These are phyloP conservation scores for Pogonocherus hispidulus DNA, from an alignment of 2,888 invertebrate genomes.

Conservation along the genomic window DNA sequence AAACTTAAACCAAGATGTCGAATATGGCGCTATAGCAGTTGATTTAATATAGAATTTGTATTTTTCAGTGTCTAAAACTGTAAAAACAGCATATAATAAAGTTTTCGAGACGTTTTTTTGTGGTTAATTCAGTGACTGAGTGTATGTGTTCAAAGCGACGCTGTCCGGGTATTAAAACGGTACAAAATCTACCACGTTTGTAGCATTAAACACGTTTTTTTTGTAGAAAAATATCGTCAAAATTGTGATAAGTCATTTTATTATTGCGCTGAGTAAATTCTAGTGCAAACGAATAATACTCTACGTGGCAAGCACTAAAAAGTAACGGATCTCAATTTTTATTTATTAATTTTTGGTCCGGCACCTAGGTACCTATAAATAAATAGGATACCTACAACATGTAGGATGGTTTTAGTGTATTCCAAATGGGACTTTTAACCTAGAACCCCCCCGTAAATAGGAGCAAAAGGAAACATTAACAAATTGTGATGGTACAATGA, in stretches of 20 bases:
- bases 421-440: conserved; percentile 1
- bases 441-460: neutral
- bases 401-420: conserved; percentile 15
- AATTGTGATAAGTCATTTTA: conserved; percentile 38
- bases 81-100: conserved; percentile 39
- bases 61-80: conserved; percentile 61
- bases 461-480: neutral
- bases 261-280: conserved; percentile 33
- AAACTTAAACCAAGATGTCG: conserved; percentile 68
- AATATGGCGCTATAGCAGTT: conserved; percentile 64
- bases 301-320: conserved; percentile 40
- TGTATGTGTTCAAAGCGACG: conserved; percentile 50
- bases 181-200: conserved; percentile 58
- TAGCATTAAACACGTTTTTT: conserved; percentile 52
- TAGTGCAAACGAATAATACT: conserved; percentile 40
- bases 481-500: conserved; percentile 22
- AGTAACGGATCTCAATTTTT: conserved; percentile 19
- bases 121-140: conserved; percentile 48
- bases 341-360: conserved; percentile 12
- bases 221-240: conserved; percentile 40
- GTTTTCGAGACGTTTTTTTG: conserved; percentile 45
- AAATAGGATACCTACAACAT: conserved; percentile 2
- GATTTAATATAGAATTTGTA: conserved; percentile 63
- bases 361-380: neutral
- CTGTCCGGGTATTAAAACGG: conserved; percentile 48